These are phyloP conservation scores for Moxostoma hubbsi DNA, from an alignment of 2,797 vertebrate genomes.

Conservation along the genomic window DNA sequence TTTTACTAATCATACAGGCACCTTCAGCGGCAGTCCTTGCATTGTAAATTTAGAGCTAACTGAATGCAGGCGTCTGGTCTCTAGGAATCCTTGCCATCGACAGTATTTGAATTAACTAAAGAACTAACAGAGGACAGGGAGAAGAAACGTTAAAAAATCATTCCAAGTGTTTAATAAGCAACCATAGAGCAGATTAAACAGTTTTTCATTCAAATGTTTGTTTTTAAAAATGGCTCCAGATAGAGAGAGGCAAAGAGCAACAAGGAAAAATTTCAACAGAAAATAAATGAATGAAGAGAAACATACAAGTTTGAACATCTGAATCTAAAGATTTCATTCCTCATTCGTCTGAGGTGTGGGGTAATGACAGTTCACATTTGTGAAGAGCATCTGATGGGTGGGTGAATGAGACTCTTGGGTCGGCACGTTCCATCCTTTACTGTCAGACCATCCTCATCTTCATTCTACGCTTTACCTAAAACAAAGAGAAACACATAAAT, in stretches of 20 bases:
- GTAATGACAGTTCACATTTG: constrained; percentile 49
- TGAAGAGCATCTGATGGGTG: constrained; percentile 82
- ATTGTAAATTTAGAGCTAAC: not conserved
- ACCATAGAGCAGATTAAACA: constrained; percentile 79
- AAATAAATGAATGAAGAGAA: constrained; percentile 72
- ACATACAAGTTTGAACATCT: constrained; percentile 80
- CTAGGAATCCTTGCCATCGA: constrained; percentile 12
- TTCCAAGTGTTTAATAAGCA: constrained; percentile 83
- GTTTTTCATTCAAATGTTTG: constrained; percentile 62
- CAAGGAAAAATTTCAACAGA: constrained; percentile 70
- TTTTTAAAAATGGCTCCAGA: constrained; percentile 80
- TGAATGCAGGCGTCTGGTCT: not conserved
- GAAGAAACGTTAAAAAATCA: constrained; percentile 71
- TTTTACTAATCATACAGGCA: not conserved
- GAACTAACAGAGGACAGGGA: constrained; percentile 63
- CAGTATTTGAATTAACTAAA: constrained; percentile 19
- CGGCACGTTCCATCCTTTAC: constrained; percentile 68
- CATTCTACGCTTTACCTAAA: constrained; percentile 91
- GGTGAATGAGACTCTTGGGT: constrained; percentile 80
- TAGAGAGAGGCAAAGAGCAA: constrained; percentile 84
- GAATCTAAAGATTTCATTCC: constrained; percentile 82
- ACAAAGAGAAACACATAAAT: not conserved
- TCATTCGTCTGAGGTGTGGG: constrained; percentile 50
- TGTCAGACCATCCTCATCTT: constrained; percentile 44
- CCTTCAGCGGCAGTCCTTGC: not conserved